Conservation (phyloP, 2,888 invertebrate genomes). For the Pristionchus japonicus region DNA sequence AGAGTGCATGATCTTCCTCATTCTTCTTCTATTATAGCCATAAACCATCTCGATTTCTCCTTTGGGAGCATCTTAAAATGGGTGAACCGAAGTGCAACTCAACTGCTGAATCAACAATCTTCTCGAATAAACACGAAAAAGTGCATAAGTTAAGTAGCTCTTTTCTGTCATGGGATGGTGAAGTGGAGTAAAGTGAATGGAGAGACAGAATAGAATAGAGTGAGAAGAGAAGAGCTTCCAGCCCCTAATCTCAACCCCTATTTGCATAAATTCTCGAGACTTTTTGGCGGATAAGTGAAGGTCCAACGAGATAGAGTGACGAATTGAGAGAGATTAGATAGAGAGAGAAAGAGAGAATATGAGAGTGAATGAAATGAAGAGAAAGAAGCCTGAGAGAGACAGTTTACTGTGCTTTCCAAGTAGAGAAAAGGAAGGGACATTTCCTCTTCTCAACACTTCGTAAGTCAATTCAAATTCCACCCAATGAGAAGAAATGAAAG, state of each 20-base stretch:
- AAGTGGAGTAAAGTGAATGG: neutral
- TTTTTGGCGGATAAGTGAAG: neutral
- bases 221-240: conserved; percentile 25
- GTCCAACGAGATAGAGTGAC: neutral
- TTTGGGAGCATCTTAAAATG: neutral
- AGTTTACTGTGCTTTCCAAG: neutral
- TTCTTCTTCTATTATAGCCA: too few relatives aligned
- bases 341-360: neutral
- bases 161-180: neutral
- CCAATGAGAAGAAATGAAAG: neutral
- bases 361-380: neutral
- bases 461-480: neutral
- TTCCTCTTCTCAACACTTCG: neutral
- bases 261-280: conserved; percentile 27
- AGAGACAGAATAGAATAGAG: conserved; percentile 22
- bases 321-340: neutral
- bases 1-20: neutral
- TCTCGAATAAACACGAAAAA: neutral
- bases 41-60: too few relatives aligned
- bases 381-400: neutral
- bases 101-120: neutral
- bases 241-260: neutral
- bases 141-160: neutral
- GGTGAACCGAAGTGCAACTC: neutral
- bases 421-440: conserved; percentile 1